Base-by-base conservation (phyloP, 1,140 invertebrate species). In the Brachystomella parvula region DNA sequence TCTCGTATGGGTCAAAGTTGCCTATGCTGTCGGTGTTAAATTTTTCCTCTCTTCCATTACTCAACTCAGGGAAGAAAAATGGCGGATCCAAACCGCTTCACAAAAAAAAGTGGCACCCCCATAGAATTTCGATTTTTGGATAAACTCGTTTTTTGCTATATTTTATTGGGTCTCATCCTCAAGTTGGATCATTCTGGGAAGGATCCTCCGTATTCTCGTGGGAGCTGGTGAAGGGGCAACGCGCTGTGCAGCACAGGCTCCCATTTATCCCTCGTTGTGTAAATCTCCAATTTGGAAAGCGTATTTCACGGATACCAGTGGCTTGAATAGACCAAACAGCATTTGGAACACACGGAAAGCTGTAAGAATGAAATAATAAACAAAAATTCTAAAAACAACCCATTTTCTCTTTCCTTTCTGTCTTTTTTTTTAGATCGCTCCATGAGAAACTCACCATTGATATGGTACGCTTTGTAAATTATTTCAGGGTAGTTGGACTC, bases 401-500 rank as follows among this genome's bases (percentile, higher is more conserved):
- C 19, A 33, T 61, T 32, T 61, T 6, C 6, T 19, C 15, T 33
- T 6, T 19, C 6, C 9, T 3, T 6, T 61, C 28, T 29, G 44
- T 63, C 15, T 24, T 58, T 12, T 33, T 33, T 29, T 29, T 9
- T 47, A 19, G 19, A 63, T 26, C 19, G 57, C 3, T n/a, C 19
- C 17, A 6, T 15, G 17, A n/a, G 19, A 57, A 12, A 62, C 56
- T 56, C 21, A 65, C 64, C 58, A 49, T 67, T 67, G 9, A 67
- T 56, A 2, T 9, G 19, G 31, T 26, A 67, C 9, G 21, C 35
- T 35, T 21, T 28, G 30, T 59, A 49, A 15, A 67, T 24, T 24
- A 30, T 31, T 59, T 67, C 61, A 9, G 66, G 66, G 44, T 67
- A 59, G 39, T 63, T 67, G 6, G 47, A 32, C 47, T 67, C 66